Evolutionary conservation across 2,797 vertebrate genomes (phyloP).

Genomic region (Ciconia nigra): DNA sequence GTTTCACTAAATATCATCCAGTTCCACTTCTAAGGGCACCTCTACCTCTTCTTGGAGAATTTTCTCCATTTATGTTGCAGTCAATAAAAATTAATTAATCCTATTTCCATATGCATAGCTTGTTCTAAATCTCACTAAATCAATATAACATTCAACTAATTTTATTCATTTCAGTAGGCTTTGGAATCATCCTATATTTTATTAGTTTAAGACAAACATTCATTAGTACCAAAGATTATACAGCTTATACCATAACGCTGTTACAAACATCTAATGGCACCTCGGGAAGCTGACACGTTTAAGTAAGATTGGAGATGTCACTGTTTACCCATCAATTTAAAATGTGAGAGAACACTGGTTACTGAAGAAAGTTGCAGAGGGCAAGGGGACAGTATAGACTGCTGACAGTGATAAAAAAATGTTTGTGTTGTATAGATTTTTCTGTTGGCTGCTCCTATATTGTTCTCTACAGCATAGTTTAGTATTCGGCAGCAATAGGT

Average conservation of each 20-base stretch:
- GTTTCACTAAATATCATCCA: constrained; percentile 16
- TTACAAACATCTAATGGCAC: rapidly evolving
- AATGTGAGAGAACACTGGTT: not conserved
- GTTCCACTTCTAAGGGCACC: constrained; percentile 29
- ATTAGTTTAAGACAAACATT: not conserved
- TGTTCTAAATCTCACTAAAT: not conserved
- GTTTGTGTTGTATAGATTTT: not conserved
- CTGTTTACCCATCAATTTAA: not conserved
- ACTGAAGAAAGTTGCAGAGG: not conserved
- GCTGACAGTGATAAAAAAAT: not conserved
- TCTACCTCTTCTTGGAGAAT: not conserved
- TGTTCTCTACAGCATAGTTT: not conserved
- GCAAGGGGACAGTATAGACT: not conserved
- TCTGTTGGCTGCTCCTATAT: not conserved
- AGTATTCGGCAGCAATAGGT: not conserved
- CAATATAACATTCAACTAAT: not conserved
- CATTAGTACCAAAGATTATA: not conserved
- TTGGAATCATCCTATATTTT: not conserved
- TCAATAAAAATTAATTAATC: not conserved
- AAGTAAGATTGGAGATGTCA: not conserved
- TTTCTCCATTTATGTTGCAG: not conserved
- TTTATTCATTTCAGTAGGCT: not conserved
- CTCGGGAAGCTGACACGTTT: not conserved
- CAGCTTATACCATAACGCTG: not conserved
- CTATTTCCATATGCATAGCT: not conserved